Conservation (phyloP, 2,797 vertebrate species). For the Rhabdophis nuchalis region DNA sequence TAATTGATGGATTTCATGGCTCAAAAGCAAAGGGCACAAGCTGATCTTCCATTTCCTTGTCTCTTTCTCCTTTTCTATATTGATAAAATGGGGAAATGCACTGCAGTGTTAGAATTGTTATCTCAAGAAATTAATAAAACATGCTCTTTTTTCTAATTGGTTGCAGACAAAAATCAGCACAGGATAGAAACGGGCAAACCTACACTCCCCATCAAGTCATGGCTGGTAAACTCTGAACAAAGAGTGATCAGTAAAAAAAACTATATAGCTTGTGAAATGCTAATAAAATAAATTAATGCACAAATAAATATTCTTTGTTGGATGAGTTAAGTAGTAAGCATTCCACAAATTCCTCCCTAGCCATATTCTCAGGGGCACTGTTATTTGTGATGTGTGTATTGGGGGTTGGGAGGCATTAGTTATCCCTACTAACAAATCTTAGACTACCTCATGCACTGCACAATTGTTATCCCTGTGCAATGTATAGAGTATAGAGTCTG, state of each 20-base stretch:
- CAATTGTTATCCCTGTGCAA: neutral
- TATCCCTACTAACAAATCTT: neutral
- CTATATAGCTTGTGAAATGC: slow-evolving; percentile 50
- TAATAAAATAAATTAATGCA: slow-evolving; percentile 69
- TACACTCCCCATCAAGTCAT: slow-evolving; percentile 51
- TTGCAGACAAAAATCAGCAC: slow-evolving; percentile 2
- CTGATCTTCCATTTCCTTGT: neutral
- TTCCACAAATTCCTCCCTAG: slow-evolving; percentile 38
- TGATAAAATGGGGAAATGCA: slow-evolving; percentile 1
- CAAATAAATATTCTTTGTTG: slow-evolving; percentile 64
- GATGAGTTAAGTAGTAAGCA: slow-evolving; percentile 46
- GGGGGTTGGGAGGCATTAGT: slow-evolving; percentile 13
- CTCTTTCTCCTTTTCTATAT: neutral
- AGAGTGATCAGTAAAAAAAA: slow-evolving; percentile 57
- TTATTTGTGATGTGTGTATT: slow-evolving; percentile 5
- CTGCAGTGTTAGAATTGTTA: neutral
- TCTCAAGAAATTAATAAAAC: neutral
- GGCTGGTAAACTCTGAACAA: slow-evolving; percentile 60
- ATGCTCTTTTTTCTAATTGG: slow-evolving; percentile 25
- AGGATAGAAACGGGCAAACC: slow-evolving; percentile 25
- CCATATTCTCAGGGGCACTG: slow-evolving; percentile 21
- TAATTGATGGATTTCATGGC: neutral
- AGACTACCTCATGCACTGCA: neutral
- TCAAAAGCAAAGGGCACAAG: neutral
- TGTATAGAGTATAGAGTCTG: neutral